Percentiles rank a stretch among this genome's conserved stretches.
Conservation (phyloP, 1,140 invertebrate genomes). For the Drosophila kanapiae region DNA sequence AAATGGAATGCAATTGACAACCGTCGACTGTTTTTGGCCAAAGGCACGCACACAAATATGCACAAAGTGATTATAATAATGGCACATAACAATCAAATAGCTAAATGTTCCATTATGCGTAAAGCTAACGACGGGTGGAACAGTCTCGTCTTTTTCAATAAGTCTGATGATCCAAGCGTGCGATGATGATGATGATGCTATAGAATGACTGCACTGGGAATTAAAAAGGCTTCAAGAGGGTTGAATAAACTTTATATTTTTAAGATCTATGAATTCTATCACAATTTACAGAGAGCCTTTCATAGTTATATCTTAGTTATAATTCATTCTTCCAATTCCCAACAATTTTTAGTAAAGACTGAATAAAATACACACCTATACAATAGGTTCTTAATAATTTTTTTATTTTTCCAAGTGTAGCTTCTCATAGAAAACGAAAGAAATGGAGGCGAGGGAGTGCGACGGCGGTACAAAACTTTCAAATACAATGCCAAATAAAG, state of each 20-base stretch:
- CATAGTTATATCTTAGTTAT: too few species aligned
- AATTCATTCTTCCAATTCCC: too few species aligned
- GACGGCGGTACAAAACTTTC: conserved; percentile 30
- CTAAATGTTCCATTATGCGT: conserved; percentile 70
- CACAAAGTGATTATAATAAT: conserved; percentile 56
- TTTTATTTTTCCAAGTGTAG: neutral
- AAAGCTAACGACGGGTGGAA: conserved; percentile 12
- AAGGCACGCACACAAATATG: conserved; percentile 45
- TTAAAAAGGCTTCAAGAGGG: too few species aligned
- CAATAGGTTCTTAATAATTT: neutral
- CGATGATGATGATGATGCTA: conserved; percentile 28
- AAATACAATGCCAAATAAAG: conserved; percentile 74
- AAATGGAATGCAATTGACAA: conserved; percentile 61
- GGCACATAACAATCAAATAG: conserved; percentile 57
- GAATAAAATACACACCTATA: too few species aligned
- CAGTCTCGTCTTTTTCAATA: conserved; percentile 7
- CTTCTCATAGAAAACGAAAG: conserved; percentile 3
- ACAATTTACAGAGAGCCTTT: neutral
- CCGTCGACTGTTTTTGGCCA: conserved; percentile 62
- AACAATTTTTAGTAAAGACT: too few species aligned
- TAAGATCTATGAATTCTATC: too few species aligned
- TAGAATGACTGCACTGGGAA: conserved; percentile 5
- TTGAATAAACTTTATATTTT: too few species aligned
- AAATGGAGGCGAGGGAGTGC: conserved; percentile 9
- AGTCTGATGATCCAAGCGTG: conserved; percentile 21